phyloP scores from a whole-genome alignment of 2,113 vertebrate genomes.

The Daboia siamensis region DNA sequence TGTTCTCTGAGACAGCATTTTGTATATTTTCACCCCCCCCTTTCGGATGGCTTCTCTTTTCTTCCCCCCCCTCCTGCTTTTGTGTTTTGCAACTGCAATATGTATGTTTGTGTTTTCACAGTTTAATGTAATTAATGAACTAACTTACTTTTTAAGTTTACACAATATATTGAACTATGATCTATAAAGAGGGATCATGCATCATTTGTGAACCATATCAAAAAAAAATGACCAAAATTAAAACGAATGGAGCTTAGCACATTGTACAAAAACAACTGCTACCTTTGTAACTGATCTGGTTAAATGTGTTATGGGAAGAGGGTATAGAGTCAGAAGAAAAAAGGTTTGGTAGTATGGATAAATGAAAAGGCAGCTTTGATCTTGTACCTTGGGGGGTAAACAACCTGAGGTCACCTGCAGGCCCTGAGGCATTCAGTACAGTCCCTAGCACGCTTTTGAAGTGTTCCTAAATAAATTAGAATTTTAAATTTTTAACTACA shows the following conservation, averaged over 20 bases:
- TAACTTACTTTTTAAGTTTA: background rate
- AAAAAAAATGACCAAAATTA: background rate
- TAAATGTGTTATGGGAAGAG: background rate
- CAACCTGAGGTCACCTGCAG: background rate
- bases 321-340: background rate
- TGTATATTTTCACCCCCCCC: background rate
- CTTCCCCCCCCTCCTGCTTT: background rate
- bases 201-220: background rate
- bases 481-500: background rate
- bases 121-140: background rate
- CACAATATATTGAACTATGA: background rate
- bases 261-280: background rate
- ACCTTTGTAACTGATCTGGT: background rate
- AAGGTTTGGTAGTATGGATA: background rate
- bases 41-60: background rate
- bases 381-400: background rate
- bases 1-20: background rate
- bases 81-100: background rate
- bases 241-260: background rate
- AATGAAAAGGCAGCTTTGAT: background rate
- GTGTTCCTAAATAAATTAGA: background rate
- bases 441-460: background rate
- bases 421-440: background rate
- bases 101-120: background rate
- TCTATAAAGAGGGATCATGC: background rate